Conservation (phyloP, 2,888 invertebrate genomes). For the Eupithecia inturbata region DNA sequence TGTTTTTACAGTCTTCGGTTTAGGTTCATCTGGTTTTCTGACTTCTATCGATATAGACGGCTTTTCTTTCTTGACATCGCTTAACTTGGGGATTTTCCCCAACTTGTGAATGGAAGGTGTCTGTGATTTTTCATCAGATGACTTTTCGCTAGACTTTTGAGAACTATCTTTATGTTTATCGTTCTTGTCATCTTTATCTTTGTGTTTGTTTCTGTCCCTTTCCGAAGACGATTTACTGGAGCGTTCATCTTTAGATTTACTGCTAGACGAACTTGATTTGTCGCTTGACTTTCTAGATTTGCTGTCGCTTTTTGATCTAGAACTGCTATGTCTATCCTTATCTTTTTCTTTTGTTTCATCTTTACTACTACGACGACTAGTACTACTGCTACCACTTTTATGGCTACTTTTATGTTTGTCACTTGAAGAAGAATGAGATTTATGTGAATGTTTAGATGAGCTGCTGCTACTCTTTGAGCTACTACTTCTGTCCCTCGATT, state of each 20-base stretch:
- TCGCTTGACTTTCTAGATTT: slow-evolving; percentile 60
- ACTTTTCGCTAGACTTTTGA: slow-evolving; percentile 83
- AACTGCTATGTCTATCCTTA: slow-evolving; percentile 62
- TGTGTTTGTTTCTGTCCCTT: slow-evolving; percentile 64
- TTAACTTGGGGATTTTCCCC: slow-evolving; percentile 91
- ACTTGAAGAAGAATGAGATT: slow-evolving; percentile 69
- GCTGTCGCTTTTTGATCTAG: slow-evolving; percentile 73
- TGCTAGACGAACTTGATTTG: slow-evolving; percentile 65
- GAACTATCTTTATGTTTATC: slow-evolving; percentile 58
- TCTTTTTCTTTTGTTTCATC: slow-evolving; percentile 60
- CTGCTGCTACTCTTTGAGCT: slow-evolving; percentile 57
- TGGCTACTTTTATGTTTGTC: slow-evolving; percentile 72
- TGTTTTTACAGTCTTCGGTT: slow-evolving; percentile 96
- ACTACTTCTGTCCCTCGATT: slow-evolving; percentile 75
- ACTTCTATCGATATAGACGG: slow-evolving; percentile 93
- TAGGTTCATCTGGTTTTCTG: slow-evolving; percentile 87
- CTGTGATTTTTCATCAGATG: slow-evolving; percentile 85
- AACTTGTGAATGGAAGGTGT: slow-evolving; percentile 88
- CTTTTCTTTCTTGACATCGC: slow-evolving; percentile 85
- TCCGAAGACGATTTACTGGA: slow-evolving; percentile 60
- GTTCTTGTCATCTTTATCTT: slow-evolving; percentile 54
- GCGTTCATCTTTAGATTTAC: slow-evolving; percentile 67
- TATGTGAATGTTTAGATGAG: slow-evolving; percentile 74
- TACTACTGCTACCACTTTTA: slow-evolving; percentile 62
- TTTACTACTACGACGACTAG: slow-evolving; percentile 71